Conservation (phyloP, 2,113 vertebrate genomes). For the Plestiodon gilberti region DNA sequence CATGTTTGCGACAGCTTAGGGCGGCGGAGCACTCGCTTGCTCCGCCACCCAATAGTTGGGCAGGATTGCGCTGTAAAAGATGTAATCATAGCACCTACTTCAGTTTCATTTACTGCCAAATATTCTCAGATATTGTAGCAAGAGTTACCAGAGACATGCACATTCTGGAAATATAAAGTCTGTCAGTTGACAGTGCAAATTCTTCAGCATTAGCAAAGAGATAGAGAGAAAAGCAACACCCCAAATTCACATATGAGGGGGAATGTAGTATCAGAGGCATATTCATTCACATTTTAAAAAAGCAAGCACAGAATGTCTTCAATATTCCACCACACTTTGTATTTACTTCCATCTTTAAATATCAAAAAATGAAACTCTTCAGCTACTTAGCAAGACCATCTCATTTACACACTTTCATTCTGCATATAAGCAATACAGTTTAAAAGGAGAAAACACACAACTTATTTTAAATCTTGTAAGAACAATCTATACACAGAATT, state of each 20-base stretch:
- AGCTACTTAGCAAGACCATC: constrained; percentile 5
- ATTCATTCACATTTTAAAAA: neutral
- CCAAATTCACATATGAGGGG: neutral
- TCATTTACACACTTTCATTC: constrained; percentile 27
- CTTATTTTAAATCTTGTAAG: constrained; percentile 38
- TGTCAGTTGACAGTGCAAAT: no score
- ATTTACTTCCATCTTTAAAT: constrained; percentile 14
- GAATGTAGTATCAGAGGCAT: neutral
- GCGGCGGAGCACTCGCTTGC: no score
- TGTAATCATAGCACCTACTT: neutral
- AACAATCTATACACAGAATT: constrained; percentile 44
- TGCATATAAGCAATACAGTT: neutral
- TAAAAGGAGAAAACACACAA: constrained; percentile 2
- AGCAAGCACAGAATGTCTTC: neutral
- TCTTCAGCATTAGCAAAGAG: neutral
- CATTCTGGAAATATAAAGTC: no score
- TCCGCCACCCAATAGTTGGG: no score
- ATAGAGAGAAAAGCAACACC: neutral
- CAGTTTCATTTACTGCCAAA: neutral
- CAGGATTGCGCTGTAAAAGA: neutral
- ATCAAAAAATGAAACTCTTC: neutral
- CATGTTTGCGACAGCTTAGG: no score
- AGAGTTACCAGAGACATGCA: neutral
- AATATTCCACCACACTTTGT: neutral
- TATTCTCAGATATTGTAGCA: constrained; percentile 2